Evolutionary conservation across 2,113 vertebrate genomes (phyloP).

Genomic region (Hepsetus odoe): DNA sequence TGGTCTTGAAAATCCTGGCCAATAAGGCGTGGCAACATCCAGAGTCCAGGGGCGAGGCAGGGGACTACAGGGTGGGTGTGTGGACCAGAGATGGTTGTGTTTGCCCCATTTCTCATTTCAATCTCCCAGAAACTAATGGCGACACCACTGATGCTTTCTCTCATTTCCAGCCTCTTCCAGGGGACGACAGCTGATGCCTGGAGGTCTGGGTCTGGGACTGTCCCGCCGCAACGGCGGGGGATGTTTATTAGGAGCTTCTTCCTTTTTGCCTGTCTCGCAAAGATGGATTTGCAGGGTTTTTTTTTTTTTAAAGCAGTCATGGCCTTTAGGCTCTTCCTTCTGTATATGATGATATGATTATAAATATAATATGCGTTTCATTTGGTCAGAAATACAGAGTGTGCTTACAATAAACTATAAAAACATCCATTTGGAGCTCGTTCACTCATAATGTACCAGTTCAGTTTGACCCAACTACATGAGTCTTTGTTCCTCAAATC

Average conservation of each 20-base stretch:
- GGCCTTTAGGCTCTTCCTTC: too few species aligned
- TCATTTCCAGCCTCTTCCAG: slow-evolving; percentile 67
- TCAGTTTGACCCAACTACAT: neutral
- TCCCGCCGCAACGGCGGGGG: neutral
- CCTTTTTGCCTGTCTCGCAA: neutral
- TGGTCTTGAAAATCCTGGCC: slow-evolving; percentile 83
- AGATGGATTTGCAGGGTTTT: too few species aligned
- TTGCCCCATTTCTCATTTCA: neutral
- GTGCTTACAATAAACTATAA: too few species aligned
- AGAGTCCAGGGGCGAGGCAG: slow-evolving; percentile 60
- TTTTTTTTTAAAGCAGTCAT: too few species aligned
- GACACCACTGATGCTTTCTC: too few species aligned
- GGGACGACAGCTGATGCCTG: slow-evolving; percentile 64
- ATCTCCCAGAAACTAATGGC: too few species aligned
- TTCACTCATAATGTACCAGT: too few species aligned
- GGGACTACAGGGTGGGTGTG: slow-evolving; percentile 72
- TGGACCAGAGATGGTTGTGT: too few species aligned
- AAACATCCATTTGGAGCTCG: too few species aligned
- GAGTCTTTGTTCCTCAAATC: slow-evolving; percentile 43
- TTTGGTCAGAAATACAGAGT: too few species aligned
- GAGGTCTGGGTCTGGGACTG: neutral
- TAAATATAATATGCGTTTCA: too few species aligned
- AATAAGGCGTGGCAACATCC: slow-evolving; percentile 83
- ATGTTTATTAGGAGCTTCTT: neutral
- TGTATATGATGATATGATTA: too few species aligned